Evolutionary conservation across 2,113 vertebrate species (phyloP).

Genomic region (Tichodroma muraria): DNA sequence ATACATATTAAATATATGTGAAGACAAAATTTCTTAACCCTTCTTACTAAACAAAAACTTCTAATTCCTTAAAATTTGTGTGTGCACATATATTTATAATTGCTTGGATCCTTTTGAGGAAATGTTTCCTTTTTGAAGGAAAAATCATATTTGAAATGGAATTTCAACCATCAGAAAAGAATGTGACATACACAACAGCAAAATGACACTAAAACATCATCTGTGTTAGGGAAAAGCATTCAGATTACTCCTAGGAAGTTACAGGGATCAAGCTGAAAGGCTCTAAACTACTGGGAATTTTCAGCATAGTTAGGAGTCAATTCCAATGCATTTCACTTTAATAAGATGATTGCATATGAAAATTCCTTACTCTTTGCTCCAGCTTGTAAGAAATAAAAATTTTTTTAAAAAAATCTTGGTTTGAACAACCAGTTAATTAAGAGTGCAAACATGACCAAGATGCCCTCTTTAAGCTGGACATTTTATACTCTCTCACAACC

Average conservation of each 20-base stretch:
- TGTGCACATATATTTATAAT: not conserved
- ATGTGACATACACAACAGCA: not conserved
- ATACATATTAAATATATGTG: not conserved
- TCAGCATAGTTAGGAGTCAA: not conserved
- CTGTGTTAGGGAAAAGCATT: not conserved
- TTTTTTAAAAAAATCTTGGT: not conserved
- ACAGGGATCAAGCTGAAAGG: not conserved
- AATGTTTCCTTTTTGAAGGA: not conserved
- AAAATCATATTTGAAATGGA: not conserved
- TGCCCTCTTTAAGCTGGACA: rapidly evolving
- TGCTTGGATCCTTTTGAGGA: not conserved
- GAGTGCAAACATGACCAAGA: not conserved
- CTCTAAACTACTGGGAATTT: not conserved
- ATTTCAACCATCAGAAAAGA: not conserved
- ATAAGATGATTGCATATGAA: not conserved
- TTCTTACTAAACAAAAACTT: not conserved
- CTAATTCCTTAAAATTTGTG: not conserved
- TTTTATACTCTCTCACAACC: not conserved
- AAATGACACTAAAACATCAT: not conserved
- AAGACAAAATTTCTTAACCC: not conserved
- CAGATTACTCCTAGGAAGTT: not conserved
- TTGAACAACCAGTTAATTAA: not conserved
- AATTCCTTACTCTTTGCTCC: not conserved
- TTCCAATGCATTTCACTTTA: not conserved
- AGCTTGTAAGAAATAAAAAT: not conserved